Base-by-base conservation (phyloP, 2,888 invertebrate genomes). In the Plagodis dolabraria region DNA sequence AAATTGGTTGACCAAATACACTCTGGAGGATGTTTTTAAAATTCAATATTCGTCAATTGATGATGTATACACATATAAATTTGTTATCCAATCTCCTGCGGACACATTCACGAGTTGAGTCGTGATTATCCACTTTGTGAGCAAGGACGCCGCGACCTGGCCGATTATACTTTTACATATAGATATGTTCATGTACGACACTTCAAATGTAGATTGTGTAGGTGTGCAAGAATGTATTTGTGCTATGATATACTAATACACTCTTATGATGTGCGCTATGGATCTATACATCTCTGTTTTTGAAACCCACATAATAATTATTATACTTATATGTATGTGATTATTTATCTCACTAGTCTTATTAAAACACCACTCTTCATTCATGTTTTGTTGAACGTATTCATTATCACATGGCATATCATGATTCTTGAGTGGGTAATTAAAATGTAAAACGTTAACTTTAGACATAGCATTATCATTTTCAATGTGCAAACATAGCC, bases 81-180 rank as follows among this genome's bases (percentile, higher is more conserved):
- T 82, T 83, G 82, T 84, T 84, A 83, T 84, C 75, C 89, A 89
- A 87, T 87, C 82, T 82, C 75, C 75, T 68, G 74, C 75, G 73
- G 80, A 76, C 82, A 77, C 76, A 77, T 80, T 79, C 79, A 74
- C 79, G 67, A 70, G 76, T 69, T 57, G 76, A 69, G 67, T 77
- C 89, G 90, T 91, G 92, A 91, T 92, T 89, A 91, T 89, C 85
- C 89, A 92, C 84, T 92, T 91, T 85, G 76, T 74, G 58, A 65
- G 76, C 89, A 83, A 90, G 88, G 90, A 84, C 87, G 76, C 68
- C 73, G 62, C 71, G 73, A 68, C 68, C 68, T 72, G 68, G 70
- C 77, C 79, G 78, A 81, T 79, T 80, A 79, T 74, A 78, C 70
- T 72, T 75, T 71, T 70, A 66, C 70, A 61, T 50, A 59, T 49